Base-by-base conservation (phyloP, 2,888 invertebrate species). In the Phaedon cochleariae region DNA sequence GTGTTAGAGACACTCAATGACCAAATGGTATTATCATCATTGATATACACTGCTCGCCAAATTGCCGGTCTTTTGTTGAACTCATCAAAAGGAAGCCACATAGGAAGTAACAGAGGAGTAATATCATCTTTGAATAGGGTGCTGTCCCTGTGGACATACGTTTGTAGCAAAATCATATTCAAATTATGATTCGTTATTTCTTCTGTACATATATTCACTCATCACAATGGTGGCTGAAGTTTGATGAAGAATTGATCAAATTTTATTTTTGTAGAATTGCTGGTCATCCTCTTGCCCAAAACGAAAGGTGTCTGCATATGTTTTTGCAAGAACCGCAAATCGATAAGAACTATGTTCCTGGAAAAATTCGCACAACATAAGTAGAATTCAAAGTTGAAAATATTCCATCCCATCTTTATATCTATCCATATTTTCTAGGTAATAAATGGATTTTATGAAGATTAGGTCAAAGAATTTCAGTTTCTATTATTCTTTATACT, bases 341-440 rank as follows among this genome's bases (percentile, higher is more conserved):
- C 84, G 98, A 99, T 86, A 97, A 96, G 88, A 98, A 97, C 87
- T 99, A 99, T 85, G 96, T 98, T 74, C 99, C 99, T 77, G 99
- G 99, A 78, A 98, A 99, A 87, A 98, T 99, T 85, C 89, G 97
- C 83, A 97, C 95, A 87, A 94, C 95, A 88, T 95, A 94, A 90
- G 77, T 53, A 61, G 65, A 64, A n/a, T 22, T 21, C 59, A 60
- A 58, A 63, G 46, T 45, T 51, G 18, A 64, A 7, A 65, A 69
- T 66, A 61, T 74, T 72, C 70, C 72, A 73, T 76, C 73, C 72
- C 69, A 63, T 64, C 55, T 48, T 66, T 60, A 63, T 59, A 51
- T 64, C 51, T 58, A 58, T 41, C 64, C 46, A 60, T 55, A 49
- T 65, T 59, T 29, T 61, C 51, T 29, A 52, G 12, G 17, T 41